Conservation (phyloP, 1,140 invertebrate species). For the Lasaia peninsularis region DNA sequence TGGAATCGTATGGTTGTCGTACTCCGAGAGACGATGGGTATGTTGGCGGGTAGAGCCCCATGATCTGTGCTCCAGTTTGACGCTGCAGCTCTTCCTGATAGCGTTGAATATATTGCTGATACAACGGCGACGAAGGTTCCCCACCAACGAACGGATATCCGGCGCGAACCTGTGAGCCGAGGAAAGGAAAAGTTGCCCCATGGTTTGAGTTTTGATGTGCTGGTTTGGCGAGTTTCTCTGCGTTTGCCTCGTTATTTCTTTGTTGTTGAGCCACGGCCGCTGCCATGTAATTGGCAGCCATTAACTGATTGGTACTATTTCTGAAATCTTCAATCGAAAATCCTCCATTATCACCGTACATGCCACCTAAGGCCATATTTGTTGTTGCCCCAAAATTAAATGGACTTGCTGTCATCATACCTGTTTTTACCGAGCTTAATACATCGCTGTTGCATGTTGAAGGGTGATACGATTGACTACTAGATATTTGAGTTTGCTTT, state of each 20-base stretch:
- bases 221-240: conserved; percentile 71
- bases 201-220: conserved; percentile 69
- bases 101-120: conserved; percentile 83
- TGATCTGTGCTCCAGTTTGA: conserved; percentile 73
- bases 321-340: conserved; percentile 81
- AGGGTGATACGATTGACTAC: conserved; percentile 65
- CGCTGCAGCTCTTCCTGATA: conserved; percentile 79
- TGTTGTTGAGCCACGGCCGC: conserved; percentile 73
- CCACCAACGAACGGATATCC: conserved; percentile 79
- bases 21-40: conserved; percentile 80
- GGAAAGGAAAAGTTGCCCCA: conserved; percentile 68
- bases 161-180: conserved; percentile 70
- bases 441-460: conserved; percentile 44
- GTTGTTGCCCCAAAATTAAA: conserved; percentile 83
- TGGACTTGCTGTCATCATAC: conserved; percentile 82
- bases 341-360: conserved; percentile 79
- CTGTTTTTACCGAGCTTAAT: conserved; percentile 69
- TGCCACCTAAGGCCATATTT: conserved; percentile 71
- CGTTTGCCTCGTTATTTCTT: conserved; percentile 50
- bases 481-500: conserved; percentile 77
- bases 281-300: conserved; percentile 79
- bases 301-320: conserved; percentile 74
- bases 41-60: conserved; percentile 79
- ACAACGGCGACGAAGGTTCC: conserved; percentile 80
- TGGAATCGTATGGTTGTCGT: conserved; percentile 82